Conservation (phyloP, 2,888 invertebrate genomes). For the Sarcophaga rosellei region DNA sequence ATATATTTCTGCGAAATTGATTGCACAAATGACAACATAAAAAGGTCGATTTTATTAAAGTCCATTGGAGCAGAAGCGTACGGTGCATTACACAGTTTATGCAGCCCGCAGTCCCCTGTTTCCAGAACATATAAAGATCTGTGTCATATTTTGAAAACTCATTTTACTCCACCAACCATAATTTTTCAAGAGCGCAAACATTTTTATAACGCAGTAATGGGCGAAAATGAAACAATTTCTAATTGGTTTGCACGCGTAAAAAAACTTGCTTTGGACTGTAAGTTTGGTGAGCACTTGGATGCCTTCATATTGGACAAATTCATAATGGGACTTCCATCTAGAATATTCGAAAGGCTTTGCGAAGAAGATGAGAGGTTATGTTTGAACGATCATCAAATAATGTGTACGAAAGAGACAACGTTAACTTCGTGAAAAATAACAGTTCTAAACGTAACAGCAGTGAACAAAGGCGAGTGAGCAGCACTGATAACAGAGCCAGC, state of each 20-base stretch:
- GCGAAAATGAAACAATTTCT: slow-evolving; percentile 1
- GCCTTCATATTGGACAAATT: too few relatives aligned
- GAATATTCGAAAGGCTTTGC: too few relatives aligned
- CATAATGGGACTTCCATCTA: too few relatives aligned
- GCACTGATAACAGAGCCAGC: not conserved
- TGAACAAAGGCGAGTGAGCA: not conserved
- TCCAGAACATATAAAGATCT: slow-evolving; percentile 2
- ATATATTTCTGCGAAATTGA: slow-evolving; percentile 15
- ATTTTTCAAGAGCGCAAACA: slow-evolving; percentile 20
- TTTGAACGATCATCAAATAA: too few relatives aligned
- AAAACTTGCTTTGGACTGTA: too few relatives aligned
- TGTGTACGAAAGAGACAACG: not conserved
- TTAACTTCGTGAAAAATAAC: slow-evolving; percentile 47
- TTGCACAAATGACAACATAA: not conserved
- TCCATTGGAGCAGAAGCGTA: slow-evolving; percentile 23
- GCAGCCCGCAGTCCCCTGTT: slow-evolving; percentile 18
- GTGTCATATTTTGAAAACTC: slow-evolving; percentile 22
- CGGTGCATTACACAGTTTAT: not conserved
- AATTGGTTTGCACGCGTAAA: slow-evolving; percentile 45
- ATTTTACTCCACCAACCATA: not conserved
- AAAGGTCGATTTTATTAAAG: slow-evolving; percentile 45
- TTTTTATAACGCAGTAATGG: slow-evolving; percentile 38
- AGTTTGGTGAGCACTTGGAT: too few relatives aligned
- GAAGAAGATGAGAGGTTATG: too few relatives aligned
- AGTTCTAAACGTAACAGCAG: slow-evolving; percentile 1